A percentile compares a stretch with the other conserved stretches of the same genome.
Evolutionary conservation across 2,797 vertebrate species (phyloP).

Genomic region (Iguana delicatissima): DNA sequence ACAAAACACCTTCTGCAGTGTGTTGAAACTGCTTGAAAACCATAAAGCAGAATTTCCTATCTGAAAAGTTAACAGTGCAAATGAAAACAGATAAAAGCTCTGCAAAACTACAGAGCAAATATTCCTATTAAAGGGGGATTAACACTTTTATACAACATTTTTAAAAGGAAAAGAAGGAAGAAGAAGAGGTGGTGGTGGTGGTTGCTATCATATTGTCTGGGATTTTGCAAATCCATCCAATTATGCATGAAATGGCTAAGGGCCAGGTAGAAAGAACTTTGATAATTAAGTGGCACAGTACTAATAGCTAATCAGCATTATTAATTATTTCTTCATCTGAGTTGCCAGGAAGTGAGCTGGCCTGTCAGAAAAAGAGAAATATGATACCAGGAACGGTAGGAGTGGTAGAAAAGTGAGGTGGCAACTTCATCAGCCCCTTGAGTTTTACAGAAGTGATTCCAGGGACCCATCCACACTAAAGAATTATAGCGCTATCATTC

Average conservation of each 20-base stretch:
- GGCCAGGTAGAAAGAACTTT: background rate
- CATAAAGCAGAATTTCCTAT: background rate
- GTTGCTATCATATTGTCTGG: too few species aligned
- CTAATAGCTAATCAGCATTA: background rate
- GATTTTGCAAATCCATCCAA: too few species aligned
- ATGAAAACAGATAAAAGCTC: background rate
- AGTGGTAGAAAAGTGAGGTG: background rate
- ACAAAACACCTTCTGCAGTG: too few species aligned
- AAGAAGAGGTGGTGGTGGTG: too few species aligned
- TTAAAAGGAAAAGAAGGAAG: too few species aligned
- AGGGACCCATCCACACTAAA: too few species aligned
- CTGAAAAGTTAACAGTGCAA: background rate
- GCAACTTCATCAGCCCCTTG: too few species aligned
- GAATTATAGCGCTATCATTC: too few species aligned
- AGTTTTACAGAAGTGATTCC: too few species aligned
- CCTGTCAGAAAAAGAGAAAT: too few species aligned
- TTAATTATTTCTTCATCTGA: background rate
- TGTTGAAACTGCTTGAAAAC: too few species aligned
- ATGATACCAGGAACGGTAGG: too few species aligned
- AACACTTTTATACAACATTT: background rate
- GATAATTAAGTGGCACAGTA: background rate
- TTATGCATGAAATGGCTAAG: background rate
- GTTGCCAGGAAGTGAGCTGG: background rate
- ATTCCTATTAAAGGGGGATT: background rate
- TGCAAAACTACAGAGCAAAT: background rate